Conservation (phyloP, 1,140 invertebrate species). For the Drosophila erecta region DNA sequence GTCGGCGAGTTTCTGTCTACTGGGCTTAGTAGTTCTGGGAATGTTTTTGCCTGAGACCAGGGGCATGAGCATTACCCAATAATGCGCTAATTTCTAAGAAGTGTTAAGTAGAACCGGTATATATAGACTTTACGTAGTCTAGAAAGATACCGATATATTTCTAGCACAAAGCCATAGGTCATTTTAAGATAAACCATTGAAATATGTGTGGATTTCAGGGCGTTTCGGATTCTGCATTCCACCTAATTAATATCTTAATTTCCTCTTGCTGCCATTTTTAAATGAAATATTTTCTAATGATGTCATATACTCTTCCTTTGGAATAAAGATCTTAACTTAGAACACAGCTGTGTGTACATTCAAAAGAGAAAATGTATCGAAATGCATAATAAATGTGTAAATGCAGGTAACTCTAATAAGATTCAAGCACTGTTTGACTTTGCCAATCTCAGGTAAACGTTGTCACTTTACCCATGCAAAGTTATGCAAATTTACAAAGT, state of each 20-base stretch:
- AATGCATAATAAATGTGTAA: not conserved
- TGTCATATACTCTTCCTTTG: too few species aligned
- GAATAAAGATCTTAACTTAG: too few species aligned
- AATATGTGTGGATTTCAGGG: slow-evolving; percentile 6
- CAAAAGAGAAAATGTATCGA: not conserved
- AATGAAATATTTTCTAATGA: too few species aligned
- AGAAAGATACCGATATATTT: not conserved
- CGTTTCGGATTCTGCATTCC: too few species aligned
- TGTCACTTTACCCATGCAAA: slow-evolving; percentile 6
- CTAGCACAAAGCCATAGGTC: not conserved
- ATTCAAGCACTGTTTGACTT: slow-evolving; percentile 2
- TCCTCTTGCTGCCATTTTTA: too few species aligned
- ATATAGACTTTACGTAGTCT: not conserved
- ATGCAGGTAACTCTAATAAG: not conserved
- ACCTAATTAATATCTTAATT: too few species aligned
- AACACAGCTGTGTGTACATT: too few species aligned
- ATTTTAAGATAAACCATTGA: not conserved
- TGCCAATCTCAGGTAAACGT: slow-evolving; percentile 5
- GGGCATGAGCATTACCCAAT: slow-evolving; percentile 48
- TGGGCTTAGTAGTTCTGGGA: slow-evolving; percentile 47
- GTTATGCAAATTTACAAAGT: slow-evolving; percentile 9
- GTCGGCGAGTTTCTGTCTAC: slow-evolving; percentile 35
- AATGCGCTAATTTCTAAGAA: not conserved
- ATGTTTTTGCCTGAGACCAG: slow-evolving; percentile 67
- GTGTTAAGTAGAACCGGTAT: not conserved